Conservation (phyloP, 2,888 invertebrate genomes). For the Sphinx pinastri region DNA sequence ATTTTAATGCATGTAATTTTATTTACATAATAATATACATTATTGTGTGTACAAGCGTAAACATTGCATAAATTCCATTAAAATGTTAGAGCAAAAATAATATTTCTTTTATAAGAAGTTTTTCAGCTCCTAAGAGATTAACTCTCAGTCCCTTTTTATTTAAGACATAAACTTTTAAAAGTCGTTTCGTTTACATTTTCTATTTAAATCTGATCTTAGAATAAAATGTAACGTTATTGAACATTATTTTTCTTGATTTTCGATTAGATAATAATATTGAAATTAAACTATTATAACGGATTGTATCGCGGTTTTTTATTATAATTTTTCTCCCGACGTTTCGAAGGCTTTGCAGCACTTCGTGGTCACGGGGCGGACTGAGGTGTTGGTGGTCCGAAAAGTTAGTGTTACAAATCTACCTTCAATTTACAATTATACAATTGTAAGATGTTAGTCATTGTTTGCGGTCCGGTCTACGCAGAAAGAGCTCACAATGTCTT, state of each 20-base stretch:
- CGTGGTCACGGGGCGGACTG: too few species aligned
- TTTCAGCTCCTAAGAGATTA: constrained; percentile 17
- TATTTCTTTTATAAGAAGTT: constrained; percentile 13
- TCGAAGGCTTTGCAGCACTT: too few species aligned
- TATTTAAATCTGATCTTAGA: neutral
- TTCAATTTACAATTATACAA: too few species aligned
- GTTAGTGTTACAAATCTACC: too few species aligned
- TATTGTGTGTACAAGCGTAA: constrained; percentile 1
- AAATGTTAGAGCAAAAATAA: constrained; percentile 11
- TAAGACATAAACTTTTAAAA: constrained; percentile 20
- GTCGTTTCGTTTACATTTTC: constrained; percentile 31
- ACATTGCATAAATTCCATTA: constrained; percentile 22
- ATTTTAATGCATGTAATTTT: neutral
- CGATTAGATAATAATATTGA: neutral
- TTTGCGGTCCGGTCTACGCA: too few species aligned
- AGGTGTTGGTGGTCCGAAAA: too few species aligned
- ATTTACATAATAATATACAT: neutral
- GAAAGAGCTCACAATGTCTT: too few species aligned
- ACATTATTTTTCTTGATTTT: neutral
- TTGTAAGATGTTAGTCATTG: too few species aligned
- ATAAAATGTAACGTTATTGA: neutral
- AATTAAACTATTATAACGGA: too few species aligned
- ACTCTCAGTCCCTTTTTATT: constrained; percentile 19
- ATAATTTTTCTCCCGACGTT: too few species aligned
- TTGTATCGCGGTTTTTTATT: too few species aligned